Evolutionary conservation across 1,140 invertebrate genomes (phyloP), one percentile per base, ranked within the genome.

Genomic region (Dendroctonus valens): DNA sequence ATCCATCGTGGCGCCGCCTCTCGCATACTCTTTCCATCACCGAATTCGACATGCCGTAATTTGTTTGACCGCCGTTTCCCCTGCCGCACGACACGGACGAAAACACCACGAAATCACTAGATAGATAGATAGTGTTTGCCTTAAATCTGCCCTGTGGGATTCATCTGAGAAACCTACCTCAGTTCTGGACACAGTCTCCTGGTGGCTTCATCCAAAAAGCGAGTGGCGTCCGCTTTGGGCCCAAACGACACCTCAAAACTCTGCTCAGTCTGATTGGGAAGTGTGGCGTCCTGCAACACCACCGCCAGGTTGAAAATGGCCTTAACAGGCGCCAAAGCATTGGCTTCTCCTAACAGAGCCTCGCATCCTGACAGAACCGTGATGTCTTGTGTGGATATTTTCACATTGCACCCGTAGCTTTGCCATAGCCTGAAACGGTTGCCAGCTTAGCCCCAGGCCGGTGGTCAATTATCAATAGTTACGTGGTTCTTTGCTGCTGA

Each of bases 31-130:
- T 82, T 76, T 90, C 88, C 88, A 90, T 89, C 9, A 88, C 79
- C 0, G 87, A 88, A 77, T 90, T 90, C 7, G 87, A 83, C 79
- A 87, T 84, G 48, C 87, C 94, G 77, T 96, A 96, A 78, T 95
- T 96, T 0, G 90, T 87, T 79, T 96, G 93, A 3, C 93, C 93
- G 42, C 87, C 86, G 78, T 96, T 96, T 67, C 94, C 94, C 55
- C 91, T 83, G 5, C 93, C 94, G 78, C 92, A 94, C 41, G 88
- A 90, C 5, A 96, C 90, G 46, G 91, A 94, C 1, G 93, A 96
- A 79, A 96, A 97, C 26, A 92, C 86, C 5, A 89, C 86, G 70
- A 90, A 90, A 70, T 75, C 65, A 41, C 71, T 75, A 48, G 12
- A 71, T 60, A 14, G 26, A 46, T 38, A 59, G 5, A 51, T 0